Conservation (phyloP, 2,113 vertebrate genomes). For the Gopherus evgoodei region DNA sequence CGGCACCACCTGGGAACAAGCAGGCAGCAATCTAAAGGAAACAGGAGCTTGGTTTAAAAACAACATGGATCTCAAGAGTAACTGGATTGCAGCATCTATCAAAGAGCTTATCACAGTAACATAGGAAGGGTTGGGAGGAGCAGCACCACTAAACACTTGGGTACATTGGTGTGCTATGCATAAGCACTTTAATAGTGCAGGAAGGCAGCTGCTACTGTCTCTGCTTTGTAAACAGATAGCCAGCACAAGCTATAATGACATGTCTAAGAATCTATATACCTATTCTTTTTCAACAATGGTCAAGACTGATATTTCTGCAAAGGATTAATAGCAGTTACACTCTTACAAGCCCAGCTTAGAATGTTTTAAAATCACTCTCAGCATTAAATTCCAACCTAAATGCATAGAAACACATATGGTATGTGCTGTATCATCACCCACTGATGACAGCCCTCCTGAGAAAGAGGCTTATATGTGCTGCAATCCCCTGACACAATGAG, state of each 20-base stretch:
- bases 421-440: background rate
- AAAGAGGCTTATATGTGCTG: background rate
- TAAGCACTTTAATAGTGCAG: background rate
- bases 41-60: background rate
- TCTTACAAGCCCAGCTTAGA: background rate
- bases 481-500: background rate
- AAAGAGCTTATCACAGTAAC: background rate
- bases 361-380: too few species aligned
- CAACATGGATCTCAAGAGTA: background rate
- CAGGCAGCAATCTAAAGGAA: background rate
- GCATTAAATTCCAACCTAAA: background rate
- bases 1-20: constrained; percentile 49
- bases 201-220: too few species aligned
- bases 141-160: background rate
- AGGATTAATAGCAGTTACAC: background rate
- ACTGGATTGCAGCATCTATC: background rate
- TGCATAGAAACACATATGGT: rapidly evolving
- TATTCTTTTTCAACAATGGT: background rate
- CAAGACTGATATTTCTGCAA: background rate
- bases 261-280: rapidly evolving
- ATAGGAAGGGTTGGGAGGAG: too few species aligned
- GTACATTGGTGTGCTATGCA: background rate
- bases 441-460: background rate
- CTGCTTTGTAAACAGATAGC: background rate
- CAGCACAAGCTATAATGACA: rapidly evolving